These are phyloP conservation scores for Cariama cristata DNA, from an alignment of 2,113 vertebrate genomes.

Conservation along the genomic window DNA sequence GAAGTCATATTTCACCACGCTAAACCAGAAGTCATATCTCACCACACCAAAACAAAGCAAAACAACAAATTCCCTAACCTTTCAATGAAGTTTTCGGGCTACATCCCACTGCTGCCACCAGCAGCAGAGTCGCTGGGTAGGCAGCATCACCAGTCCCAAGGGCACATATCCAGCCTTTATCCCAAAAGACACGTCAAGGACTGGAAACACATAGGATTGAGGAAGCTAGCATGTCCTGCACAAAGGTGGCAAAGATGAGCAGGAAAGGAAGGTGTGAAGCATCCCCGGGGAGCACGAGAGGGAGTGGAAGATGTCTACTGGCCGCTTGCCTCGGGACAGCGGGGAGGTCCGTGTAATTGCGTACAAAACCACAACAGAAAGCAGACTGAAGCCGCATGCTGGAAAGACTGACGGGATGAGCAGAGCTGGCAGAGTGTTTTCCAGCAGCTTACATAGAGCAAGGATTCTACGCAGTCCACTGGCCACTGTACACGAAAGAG, in stretches of 20 bases:
- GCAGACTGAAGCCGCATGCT: background rate
- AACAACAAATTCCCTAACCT: background rate
- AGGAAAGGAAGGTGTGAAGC: background rate
- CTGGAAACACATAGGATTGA: accelerated
- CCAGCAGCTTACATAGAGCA: background rate
- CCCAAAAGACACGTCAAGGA: background rate
- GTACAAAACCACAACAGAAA: background rate
- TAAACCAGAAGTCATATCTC: background rate
- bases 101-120: background rate
- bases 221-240: background rate
- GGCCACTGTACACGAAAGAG: background rate
- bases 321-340: accelerated
- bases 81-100: background rate
- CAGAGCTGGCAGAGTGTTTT: background rate
- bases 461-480: background rate
- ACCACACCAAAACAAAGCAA: background rate
- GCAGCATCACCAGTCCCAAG: background rate
- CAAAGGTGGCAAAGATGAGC: background rate
- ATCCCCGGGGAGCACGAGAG: background rate
- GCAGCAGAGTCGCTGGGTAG: background rate
- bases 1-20: background rate
- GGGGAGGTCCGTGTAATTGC: background rate
- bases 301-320: background rate
- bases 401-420: background rate
- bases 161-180: background rate